Conservation (phyloP, 2,113 vertebrate genomes). For the Cisticola juncidis region DNA sequence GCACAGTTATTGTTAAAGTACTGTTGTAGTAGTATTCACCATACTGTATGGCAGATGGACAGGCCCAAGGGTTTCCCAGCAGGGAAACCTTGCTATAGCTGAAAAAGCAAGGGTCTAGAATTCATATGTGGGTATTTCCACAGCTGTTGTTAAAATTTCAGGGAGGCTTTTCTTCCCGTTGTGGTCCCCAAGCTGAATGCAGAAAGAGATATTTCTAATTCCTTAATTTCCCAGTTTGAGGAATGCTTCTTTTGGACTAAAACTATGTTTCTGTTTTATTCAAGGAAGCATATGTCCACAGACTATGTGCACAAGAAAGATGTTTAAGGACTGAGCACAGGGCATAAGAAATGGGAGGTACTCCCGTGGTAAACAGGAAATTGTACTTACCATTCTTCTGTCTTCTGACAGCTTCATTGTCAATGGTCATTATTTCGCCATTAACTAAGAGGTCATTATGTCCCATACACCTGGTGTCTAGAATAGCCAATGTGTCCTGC, state of each 20-base stretch:
- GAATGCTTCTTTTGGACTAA: background rate
- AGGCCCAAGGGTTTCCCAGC: background rate
- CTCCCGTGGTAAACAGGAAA: background rate
- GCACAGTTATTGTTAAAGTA: constrained; percentile 33
- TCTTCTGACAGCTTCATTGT: background rate
- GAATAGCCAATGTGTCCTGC: background rate
- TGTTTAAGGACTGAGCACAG: background rate
- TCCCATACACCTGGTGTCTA: background rate
- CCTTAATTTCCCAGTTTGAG: background rate
- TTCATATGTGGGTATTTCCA: background rate
- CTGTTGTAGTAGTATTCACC: constrained; percentile 7
- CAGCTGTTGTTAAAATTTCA: background rate
- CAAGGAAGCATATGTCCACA: background rate
- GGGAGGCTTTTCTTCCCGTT: background rate
- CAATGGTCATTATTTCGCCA: constrained; percentile 15
- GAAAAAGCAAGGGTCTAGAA: background rate
- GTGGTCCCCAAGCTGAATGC: rapidly evolving
- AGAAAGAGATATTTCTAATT: background rate
- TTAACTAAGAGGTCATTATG: constrained; percentile 42
- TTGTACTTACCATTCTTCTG: background rate
- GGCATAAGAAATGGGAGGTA: background rate
- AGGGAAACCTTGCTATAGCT: background rate
- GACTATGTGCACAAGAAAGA: background rate
- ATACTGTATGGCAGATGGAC: constrained; percentile 17
- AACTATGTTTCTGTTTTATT: background rate